These are phyloP conservation scores for Diuraphis noxia DNA, from an alignment of 1,140 invertebrate species.

Conservation along the genomic window DNA sequence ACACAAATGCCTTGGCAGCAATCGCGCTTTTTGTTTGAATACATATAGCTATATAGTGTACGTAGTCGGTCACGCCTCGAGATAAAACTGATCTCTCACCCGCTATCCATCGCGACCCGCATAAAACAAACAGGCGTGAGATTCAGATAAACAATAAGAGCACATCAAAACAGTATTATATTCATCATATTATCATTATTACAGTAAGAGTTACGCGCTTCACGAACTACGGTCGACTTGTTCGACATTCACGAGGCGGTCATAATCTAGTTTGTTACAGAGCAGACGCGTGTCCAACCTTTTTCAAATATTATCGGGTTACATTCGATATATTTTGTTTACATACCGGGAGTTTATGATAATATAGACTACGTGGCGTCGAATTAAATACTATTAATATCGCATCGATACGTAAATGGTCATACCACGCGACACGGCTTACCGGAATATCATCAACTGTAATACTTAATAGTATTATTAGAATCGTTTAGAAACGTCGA, in stretches of 20 bases:
- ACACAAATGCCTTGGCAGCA: neutral
- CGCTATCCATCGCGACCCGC: neutral
- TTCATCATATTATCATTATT: neutral
- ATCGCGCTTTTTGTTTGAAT: neutral
- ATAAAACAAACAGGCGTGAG: conserved; percentile 2
- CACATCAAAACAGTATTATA: neutral
- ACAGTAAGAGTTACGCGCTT: neutral
- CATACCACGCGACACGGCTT: neutral
- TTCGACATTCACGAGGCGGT: neutral
- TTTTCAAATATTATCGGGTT: too few species aligned
- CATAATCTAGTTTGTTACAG: neutral
- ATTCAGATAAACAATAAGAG: conserved; percentile 3
- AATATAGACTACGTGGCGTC: too few species aligned
- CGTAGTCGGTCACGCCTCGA: neutral
- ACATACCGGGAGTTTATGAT: too few species aligned
- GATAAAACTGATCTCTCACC: neutral
- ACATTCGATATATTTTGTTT: too few species aligned
- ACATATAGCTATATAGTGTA: neutral
- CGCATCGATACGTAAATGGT: too few species aligned
- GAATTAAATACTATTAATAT: too few species aligned
- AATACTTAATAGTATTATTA: neutral
- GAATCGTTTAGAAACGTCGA: too few species aligned
- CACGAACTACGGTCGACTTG: neutral
- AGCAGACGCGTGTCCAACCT: too few species aligned
- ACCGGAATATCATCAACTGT: neutral